Base-by-base conservation (phyloP, 2,888 invertebrate genomes). In the Cryptosula pallasiana region DNA sequence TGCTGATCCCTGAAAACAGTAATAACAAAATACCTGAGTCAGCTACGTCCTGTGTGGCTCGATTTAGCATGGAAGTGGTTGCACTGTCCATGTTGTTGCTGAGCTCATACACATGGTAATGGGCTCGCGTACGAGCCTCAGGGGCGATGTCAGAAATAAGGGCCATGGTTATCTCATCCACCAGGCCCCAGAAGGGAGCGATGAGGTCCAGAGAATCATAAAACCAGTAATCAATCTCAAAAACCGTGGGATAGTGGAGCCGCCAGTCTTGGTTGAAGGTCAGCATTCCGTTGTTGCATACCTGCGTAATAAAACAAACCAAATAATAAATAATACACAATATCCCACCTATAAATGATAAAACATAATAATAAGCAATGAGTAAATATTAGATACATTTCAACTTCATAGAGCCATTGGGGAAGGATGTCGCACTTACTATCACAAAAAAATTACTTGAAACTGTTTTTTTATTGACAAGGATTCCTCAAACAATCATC, bases 81-180 rank as follows among this genome's bases (percentile, higher is more conserved):
- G 5, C 25, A 57, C 25, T 25, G 25, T 25, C 25, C 13, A 57
- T 57, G 57, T 13, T 23, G n/a, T 13, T 23, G 16, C n/a, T 5
- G 5, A 5, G 16, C 57, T n/a, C 9, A 63, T 63, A 63, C 63
- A 13, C 63, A 63, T 63, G 63, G 32, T 63, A 63, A 27, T 13
- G 32, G 2, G 32, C 63, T n/a, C 32, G 25, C 27, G 63, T 32
- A 1, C 63, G 29, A 5, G 27, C 25, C 27, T 27, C 63, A 9
- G 63, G 34, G 27, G 27, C 20, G 2, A 29, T 32, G 2, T 27
- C n/a, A 5, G 13, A 27, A 25, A 63, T 16, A 5, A 63, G 32
- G 2, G 25, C 13, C 20, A 27, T 63, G n/a, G 20, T 20, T 5
- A 34, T 13, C 27, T 29, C 63, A 27, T 27, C 27, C 3, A 63